Conservation (phyloP, 2,113 vertebrate species). For the Tautogolabrus adspersus region DNA sequence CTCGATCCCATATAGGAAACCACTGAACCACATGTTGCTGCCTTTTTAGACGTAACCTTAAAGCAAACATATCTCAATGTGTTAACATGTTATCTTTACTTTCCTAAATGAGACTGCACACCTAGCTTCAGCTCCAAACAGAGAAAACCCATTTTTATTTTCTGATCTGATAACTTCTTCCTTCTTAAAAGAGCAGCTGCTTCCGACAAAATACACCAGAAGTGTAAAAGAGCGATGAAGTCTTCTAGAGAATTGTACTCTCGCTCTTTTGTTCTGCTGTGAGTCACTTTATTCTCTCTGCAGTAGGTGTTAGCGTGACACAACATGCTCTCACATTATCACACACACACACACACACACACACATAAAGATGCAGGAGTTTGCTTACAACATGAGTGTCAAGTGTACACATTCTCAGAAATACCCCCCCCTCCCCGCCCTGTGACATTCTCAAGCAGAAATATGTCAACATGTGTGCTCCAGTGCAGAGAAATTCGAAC, state of each 20-base stretch:
- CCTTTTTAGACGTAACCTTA: background rate
- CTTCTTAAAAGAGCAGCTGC: conserved; percentile 5
- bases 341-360: too few relatives aligned
- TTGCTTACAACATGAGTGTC: background rate
- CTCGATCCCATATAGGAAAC: conserved; percentile 19
- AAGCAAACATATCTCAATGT: background rate
- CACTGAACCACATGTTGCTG: background rate
- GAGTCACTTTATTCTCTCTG: conserved; percentile 47
- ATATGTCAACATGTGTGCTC: background rate
- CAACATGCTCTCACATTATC: conserved; percentile 25
- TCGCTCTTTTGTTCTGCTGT: conserved; percentile 9
- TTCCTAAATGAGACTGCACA: background rate
- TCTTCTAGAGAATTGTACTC: conserved; percentile 39
- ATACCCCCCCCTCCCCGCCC: background rate
- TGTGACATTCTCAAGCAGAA: background rate
- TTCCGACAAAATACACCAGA: conserved; percentile 59
- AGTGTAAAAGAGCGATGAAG: background rate
- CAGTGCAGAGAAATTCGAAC: background rate
- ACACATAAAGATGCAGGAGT: conserved; percentile 19
- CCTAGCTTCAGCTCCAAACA: background rate
- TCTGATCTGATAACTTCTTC: background rate
- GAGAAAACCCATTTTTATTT: background rate
- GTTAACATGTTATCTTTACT: background rate
- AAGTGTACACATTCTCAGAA: conserved; percentile 21
- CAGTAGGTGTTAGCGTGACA: conserved; percentile 18